These are phyloP conservation scores for Regulus satrapa DNA, from an alignment of 2,113 vertebrate genomes.

Conservation along the genomic window DNA sequence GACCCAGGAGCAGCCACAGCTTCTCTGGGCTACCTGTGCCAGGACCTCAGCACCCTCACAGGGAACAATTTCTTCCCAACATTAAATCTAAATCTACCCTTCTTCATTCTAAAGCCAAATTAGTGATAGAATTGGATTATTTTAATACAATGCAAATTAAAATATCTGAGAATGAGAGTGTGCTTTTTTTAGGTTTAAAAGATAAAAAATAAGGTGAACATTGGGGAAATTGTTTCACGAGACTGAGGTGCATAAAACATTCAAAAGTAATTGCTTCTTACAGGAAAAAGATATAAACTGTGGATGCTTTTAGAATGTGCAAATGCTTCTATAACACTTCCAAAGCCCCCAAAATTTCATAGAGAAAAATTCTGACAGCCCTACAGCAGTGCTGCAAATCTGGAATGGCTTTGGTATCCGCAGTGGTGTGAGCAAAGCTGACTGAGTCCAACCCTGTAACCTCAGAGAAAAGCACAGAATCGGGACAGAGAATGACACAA, in stretches of 20 bases:
- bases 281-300: background rate
- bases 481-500: accelerated
- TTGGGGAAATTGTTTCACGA: background rate
- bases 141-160: background rate
- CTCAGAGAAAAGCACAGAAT: background rate
- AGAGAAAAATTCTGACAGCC: background rate
- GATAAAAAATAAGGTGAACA: background rate
- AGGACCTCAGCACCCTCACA: accelerated
- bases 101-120: background rate
- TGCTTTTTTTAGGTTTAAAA: background rate
- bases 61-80: background rate
- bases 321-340: background rate
- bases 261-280: background rate
- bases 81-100: background rate
- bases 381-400: background rate
- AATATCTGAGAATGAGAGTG: background rate
- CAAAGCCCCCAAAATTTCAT: background rate
- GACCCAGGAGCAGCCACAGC: background rate
- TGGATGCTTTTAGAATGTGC: background rate
- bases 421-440: background rate
- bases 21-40: background rate
- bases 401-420: accelerated
- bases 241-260: background rate
- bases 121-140: background rate
- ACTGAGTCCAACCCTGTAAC: accelerated